Evolutionary conservation across 2,888 invertebrate genomes (phyloP).

Genomic region (Atethmia centrago): DNA sequence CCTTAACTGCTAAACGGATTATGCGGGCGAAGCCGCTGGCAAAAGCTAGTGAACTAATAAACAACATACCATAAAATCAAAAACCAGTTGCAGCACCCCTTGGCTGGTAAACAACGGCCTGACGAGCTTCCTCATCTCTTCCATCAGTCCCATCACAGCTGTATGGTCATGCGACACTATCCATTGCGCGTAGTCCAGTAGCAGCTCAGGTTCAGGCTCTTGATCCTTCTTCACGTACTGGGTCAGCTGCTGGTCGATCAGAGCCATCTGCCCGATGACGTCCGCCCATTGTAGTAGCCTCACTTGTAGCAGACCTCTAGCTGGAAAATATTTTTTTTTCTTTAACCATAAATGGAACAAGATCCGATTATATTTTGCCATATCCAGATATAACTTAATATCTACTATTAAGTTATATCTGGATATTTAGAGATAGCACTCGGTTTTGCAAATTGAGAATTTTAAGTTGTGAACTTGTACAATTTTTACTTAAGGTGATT

Average conservation of each 20-base stretch:
- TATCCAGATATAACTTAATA: no score
- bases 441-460: neutral
- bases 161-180: conserved; percentile 57
- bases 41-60: neutral
- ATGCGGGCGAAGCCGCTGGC: neutral
- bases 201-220: conserved; percentile 16
- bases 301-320: conserved; percentile 52
- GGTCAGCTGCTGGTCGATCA: conserved; percentile 46
- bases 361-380: neutral
- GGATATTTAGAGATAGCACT: neutral
- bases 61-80: conserved; percentile 42
- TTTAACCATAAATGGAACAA: neutral
- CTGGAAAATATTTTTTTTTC: conserved; percentile 36
- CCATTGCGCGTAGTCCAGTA: conserved; percentile 55
- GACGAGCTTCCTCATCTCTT: conserved; percentile 54
- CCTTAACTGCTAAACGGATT: neutral
- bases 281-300: conserved; percentile 60
- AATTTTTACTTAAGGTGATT: neutral
- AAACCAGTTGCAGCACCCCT: conserved; percentile 47
- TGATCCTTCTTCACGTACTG: conserved; percentile 22
- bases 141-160: conserved; percentile 44
- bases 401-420: no score
- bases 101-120: conserved; percentile 55
- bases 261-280: conserved; percentile 42
- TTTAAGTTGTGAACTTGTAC: no score